These are phyloP conservation scores for Hippocampus barbouri DNA, from an alignment of 2,113 vertebrate species.

Conservation along the genomic window DNA sequence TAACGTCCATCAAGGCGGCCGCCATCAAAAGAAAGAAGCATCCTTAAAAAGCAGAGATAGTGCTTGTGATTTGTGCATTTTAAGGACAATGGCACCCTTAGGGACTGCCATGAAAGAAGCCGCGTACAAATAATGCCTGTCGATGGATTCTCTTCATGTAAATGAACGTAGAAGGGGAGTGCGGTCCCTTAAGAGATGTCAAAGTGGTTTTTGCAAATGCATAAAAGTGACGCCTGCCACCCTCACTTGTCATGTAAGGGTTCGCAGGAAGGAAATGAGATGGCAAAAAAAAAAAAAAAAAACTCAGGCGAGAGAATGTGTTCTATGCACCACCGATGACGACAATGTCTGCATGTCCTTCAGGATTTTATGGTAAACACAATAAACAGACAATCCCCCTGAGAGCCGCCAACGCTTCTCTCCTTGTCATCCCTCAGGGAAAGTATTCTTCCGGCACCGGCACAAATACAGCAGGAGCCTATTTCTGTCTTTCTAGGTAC, in stretches of 20 bases:
- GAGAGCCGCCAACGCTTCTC: conserved; percentile 47
- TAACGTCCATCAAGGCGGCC: conserved; percentile 60
- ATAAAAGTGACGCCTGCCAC: conserved; percentile 37
- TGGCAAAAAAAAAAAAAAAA: conserved; percentile 30
- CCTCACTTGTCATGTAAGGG: conserved; percentile 26
- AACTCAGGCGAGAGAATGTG: conserved; percentile 18
- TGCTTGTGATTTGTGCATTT: conserved; percentile 36
- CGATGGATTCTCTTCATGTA: conserved; percentile 29
- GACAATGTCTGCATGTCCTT: conserved; percentile 51
- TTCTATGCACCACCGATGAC: conserved; percentile 52
- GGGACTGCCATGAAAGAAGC: conserved; percentile 24
- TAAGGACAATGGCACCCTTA: conserved; percentile 39
- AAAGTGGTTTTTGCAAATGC: conserved; percentile 28
- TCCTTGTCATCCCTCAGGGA: conserved; percentile 5
- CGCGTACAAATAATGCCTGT: conserved; percentile 31
- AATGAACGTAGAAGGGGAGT: conserved; percentile 31
- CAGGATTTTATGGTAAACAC: conserved; percentile 62
- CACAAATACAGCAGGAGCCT: not conserved
- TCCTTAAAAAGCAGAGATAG: conserved; percentile 25
- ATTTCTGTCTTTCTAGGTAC: not conserved
- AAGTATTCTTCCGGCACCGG: not conserved
- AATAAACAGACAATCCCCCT: conserved; percentile 58
- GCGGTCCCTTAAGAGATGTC: conserved; percentile 21
- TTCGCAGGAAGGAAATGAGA: conserved; percentile 34
- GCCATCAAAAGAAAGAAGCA: conserved; percentile 50